Base-by-base conservation (phyloP, 1,140 invertebrate species). In the Atta texana region DNA sequence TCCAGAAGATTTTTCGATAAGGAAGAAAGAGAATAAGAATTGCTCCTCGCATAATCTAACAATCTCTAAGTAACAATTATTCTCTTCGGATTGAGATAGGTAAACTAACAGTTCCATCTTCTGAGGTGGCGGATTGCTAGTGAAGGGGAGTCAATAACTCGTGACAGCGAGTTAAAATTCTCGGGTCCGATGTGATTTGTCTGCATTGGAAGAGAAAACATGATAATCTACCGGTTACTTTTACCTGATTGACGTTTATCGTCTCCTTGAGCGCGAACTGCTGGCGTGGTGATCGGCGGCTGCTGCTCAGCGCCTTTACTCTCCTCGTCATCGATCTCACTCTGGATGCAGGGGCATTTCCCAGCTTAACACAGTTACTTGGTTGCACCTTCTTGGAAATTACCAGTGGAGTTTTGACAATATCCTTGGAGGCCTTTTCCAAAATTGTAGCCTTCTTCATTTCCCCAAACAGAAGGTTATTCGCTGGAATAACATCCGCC, bases 341-440 rank as follows among this genome's bases (percentile, higher is more conserved):
- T 53, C 4, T 55, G 3, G 0, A 18, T 1, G 0, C 53, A 55
- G 5, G 16, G 7, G 55, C 1, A 7, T 57, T 57, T 57, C 18
- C 55, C 7, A n/a, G 7, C 2, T n/a, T 21, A 4, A 2, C 18
- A 0, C n/a, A 7, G 2, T 0, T 31, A 31, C 0, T 0, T 3
- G 55, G 55, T 21, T n/a, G n/a, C 3, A 57, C 1, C 6, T n/a
- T 57, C 6, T 7, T n/a, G n/a, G 31, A 57, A 8, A 57, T 8
- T 8, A 5, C 7, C 8, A 57, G 2, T 1, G 55, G 2, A 1
- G n/a, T 1, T n/a, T 8, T 57, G n/a, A 21, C 6, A 8, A 57
- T 57, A 21, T 57, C n/a, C 53, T n/a, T 21, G 2, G 7, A n/a
- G 0, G 6, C 6, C 3, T 57, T 57, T 2, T 57, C 53, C 12